These are phyloP conservation scores for Smittia sp. DNA, from an alignment of 2,888 invertebrate species.

Conservation along the genomic window DNA sequence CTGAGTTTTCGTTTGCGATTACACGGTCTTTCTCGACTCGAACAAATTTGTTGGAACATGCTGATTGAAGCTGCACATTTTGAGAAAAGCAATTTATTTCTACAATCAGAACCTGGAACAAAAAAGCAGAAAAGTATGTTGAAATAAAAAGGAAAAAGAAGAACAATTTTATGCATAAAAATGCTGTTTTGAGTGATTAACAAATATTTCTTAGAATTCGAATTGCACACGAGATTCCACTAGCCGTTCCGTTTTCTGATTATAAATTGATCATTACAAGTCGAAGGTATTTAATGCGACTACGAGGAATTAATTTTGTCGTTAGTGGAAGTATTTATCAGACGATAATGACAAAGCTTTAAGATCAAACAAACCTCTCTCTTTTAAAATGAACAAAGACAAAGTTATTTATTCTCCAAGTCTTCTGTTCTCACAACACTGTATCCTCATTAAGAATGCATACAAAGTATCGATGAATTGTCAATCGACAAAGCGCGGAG, in stretches of 20 bases:
- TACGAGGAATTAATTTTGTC: neutral
- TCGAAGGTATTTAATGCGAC: neutral
- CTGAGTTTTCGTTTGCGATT: conserved; percentile 41
- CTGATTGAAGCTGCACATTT: conserved; percentile 40
- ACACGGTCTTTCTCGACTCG: conserved; percentile 33
- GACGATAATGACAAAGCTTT: too few species aligned
- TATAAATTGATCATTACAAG: neutral
- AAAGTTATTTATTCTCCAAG: too few species aligned
- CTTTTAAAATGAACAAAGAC: too few species aligned
- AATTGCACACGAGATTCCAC: too few species aligned
- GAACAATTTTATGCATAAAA: neutral
- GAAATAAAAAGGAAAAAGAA: conserved; percentile 1
- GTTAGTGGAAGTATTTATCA: neutral
- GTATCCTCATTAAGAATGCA: neutral
- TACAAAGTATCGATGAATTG: conserved; percentile 22
- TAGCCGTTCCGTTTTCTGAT: neutral
- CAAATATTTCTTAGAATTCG: neutral
- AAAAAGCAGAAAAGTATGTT: conserved; percentile 18
- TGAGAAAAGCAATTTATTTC: conserved; percentile 39
- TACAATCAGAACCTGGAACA: conserved; percentile 36
- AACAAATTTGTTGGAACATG: conserved; percentile 41
- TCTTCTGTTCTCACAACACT: conserved; percentile 10
- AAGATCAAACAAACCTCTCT: neutral
- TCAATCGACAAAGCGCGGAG: neutral
- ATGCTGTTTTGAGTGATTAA: neutral